A percentile compares a stretch with the other conserved stretches of the same genome.
phyloP scores from a whole-genome alignment of 2,797 vertebrate species.

The Artibeus jamaicensis region DNA sequence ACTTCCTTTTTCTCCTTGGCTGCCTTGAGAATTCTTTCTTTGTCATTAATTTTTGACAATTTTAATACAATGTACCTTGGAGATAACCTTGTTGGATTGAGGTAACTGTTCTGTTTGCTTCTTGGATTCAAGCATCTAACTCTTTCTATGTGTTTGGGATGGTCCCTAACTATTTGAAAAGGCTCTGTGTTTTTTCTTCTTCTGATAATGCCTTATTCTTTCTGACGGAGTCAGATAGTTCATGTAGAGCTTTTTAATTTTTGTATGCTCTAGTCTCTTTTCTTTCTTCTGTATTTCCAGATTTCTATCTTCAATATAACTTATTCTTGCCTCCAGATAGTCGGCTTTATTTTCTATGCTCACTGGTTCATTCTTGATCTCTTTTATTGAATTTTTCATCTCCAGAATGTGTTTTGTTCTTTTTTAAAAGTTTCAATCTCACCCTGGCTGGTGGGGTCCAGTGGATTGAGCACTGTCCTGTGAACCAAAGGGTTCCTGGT shows the following conservation, averaged over 20 bases:
- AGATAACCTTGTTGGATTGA: neutral
- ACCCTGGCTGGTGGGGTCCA: no score
- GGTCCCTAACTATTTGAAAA: neutral
- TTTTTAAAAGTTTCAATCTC: neutral
- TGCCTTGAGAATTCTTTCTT: neutral
- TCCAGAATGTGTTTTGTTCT: neutral
- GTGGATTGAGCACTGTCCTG: no score
- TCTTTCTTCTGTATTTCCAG: neutral
- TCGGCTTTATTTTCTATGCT: neutral
- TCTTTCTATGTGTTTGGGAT: neutral
- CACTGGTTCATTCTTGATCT: neutral
- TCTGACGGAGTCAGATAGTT: neutral
- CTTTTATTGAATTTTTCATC: neutral
- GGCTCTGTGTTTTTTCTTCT: neutral
- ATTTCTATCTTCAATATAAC: neutral
- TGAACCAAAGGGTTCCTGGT: no score
- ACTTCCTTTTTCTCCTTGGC: neutral
- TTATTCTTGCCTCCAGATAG: neutral
- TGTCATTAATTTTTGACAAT: neutral
- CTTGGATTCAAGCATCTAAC: neutral
- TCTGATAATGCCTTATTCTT: neutral
- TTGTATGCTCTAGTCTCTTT: neutral
- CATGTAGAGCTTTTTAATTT: neutral
- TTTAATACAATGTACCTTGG: neutral
- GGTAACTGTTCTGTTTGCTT: neutral